A percentile compares a stretch with the other conserved stretches of the same genome.
Conservation (phyloP, 1,140 invertebrate genomes). For the Drosophila cardini region DNA sequence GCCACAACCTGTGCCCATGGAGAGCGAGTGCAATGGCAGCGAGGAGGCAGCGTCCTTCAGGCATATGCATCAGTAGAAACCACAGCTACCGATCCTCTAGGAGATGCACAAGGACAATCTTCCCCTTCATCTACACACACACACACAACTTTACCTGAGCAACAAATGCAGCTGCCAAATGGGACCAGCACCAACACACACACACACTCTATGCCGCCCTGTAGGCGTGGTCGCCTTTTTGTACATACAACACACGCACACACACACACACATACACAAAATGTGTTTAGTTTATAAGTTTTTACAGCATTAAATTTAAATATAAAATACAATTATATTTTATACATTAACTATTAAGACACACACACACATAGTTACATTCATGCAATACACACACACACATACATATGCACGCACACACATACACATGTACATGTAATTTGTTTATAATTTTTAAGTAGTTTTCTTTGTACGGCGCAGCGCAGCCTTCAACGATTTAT, state of each 20-base stretch:
- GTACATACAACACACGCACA: slow-evolving; percentile 37
- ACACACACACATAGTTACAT: slow-evolving; percentile 37
- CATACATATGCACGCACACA: slow-evolving; percentile 1
- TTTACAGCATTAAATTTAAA: slow-evolving; percentile 11
- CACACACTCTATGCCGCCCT: slow-evolving; percentile 22
- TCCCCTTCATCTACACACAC: slow-evolving; percentile 14
- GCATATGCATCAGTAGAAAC: slow-evolving; percentile 67
- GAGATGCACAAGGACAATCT: slow-evolving; percentile 43
- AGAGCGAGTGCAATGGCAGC: slow-evolving; percentile 70
- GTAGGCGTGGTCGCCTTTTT: slow-evolving; percentile 17
- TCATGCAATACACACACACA: slow-evolving; percentile 37
- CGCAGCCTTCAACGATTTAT: slow-evolving; percentile 70
- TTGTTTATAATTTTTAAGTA: slow-evolving; percentile 62
- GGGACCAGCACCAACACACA: slow-evolving; percentile 63
- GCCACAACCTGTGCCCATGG: slow-evolving; percentile 72
- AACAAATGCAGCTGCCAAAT: slow-evolving; percentile 49
- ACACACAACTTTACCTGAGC: slow-evolving; percentile 70
- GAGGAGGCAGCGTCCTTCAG: slow-evolving; percentile 57
- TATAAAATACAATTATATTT: slow-evolving; percentile 18
- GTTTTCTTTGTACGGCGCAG: slow-evolving; percentile 66
- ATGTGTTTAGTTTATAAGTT: slow-evolving; percentile 13
- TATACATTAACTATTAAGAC: not conserved
- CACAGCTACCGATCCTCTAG: not conserved
- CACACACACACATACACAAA: slow-evolving; percentile 10
- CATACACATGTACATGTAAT: slow-evolving; percentile 22